Conservation (phyloP, 2,797 vertebrate species). For the Tiaroga cobitis region DNA sequence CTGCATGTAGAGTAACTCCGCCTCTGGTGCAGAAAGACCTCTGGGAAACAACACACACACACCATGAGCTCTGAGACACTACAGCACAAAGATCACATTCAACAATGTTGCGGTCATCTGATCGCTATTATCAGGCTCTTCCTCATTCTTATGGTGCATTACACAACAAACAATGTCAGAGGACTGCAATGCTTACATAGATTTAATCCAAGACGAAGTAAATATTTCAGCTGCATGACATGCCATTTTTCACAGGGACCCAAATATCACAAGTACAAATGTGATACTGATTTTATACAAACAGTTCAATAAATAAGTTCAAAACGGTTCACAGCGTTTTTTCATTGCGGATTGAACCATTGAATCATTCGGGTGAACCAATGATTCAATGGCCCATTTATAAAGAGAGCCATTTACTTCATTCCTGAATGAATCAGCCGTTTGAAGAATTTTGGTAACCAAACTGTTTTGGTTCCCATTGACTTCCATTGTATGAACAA, state of each 20-base stretch:
- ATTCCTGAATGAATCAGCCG: not conserved
- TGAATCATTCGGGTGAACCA: not conserved
- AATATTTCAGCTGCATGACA: not conserved
- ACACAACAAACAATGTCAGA: slow-evolving; percentile 12
- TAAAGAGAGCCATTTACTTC: not conserved
- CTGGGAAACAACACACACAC: slow-evolving; percentile 68
- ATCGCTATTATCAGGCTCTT: not conserved
- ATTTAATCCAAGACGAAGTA: not conserved
- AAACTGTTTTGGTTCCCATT: not conserved
- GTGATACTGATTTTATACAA: not conserved
- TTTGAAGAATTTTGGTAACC: not conserved
- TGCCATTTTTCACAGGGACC: not conserved
- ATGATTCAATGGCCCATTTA: not conserved
- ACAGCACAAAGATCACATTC: not conserved
- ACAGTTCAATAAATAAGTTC: not conserved
- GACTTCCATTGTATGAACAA: not conserved
- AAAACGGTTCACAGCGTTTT: not conserved
- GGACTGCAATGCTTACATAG: not conserved
- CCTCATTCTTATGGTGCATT: not conserved
- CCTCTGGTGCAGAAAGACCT: slow-evolving; percentile 90
- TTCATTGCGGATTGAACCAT: not conserved
- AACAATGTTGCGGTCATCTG: not conserved
- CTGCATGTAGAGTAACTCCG: slow-evolving; percentile 97
- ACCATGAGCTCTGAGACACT: not conserved
- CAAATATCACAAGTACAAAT: not conserved